Evolutionary conservation across 2,113 vertebrate genomes (phyloP).

Genomic region (Marmota flaviventris): DNA sequence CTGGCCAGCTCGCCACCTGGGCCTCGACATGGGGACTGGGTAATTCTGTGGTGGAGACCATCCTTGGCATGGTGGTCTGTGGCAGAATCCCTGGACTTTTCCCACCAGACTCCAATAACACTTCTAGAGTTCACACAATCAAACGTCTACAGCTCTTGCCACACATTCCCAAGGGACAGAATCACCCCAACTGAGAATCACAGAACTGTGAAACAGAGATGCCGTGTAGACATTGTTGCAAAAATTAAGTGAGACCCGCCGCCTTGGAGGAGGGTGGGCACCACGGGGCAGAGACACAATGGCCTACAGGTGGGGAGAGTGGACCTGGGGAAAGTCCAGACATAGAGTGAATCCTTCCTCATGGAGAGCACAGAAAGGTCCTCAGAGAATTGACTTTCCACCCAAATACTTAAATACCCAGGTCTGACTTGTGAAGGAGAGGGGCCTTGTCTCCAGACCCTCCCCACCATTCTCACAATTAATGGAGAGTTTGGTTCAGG

Average conservation of each 20-base stretch:
- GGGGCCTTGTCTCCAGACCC: background rate
- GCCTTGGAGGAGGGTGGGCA: fast-evolving
- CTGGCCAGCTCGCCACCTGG: background rate
- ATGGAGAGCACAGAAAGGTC: fast-evolving
- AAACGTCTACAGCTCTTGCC: background rate
- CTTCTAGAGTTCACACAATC: fast-evolving
- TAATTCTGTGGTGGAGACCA: fast-evolving
- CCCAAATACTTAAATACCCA: background rate
- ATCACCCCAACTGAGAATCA: background rate
- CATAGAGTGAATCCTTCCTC: fast-evolving
- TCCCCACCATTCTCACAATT: background rate
- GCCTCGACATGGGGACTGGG: fast-evolving
- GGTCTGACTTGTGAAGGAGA: background rate
- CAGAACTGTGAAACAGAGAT: fast-evolving
- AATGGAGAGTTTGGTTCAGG: too few relatives aligned
- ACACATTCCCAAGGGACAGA: too few relatives aligned
- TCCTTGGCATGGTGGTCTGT: fast-evolving
- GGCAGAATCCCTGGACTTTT: too few relatives aligned
- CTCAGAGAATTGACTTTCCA: background rate
- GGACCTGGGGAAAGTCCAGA: background rate
- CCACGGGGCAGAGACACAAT: fast-evolving
- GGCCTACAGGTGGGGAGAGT: background rate
- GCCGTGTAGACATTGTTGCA: fast-evolving
- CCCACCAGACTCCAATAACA: fast-evolving
- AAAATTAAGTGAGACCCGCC: fast-evolving